Evolutionary conservation across 2,113 vertebrate genomes (phyloP).

Genomic region (Alethe castanea): DNA sequence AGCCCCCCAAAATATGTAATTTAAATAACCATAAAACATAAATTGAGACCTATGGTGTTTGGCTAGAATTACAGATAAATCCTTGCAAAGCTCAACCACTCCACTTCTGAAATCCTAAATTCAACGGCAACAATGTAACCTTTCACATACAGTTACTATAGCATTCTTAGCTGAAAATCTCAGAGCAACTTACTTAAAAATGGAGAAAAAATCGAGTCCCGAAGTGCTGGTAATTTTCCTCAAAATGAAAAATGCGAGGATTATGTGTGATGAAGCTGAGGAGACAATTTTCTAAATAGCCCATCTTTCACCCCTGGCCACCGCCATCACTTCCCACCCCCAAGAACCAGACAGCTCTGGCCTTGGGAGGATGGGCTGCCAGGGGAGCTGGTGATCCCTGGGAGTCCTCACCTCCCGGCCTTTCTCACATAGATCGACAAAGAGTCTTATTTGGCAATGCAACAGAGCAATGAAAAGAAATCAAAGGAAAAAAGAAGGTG

Average conservation of each 20-base stretch:
- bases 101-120: not conserved
- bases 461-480: not conserved
- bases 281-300: not conserved
- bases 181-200: not conserved
- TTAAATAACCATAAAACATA: not conserved
- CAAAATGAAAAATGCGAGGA: not conserved
- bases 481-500: not conserved
- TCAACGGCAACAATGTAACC: not conserved
- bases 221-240: not conserved
- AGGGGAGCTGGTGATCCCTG: not conserved
- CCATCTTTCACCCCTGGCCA: not conserved
- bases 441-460: not conserved
- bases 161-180: not conserved
- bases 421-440: not conserved
- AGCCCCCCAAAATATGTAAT: not conserved
- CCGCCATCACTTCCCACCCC: not conserved
- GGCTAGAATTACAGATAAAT: slow-evolving; percentile 1
- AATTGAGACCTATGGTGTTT: not conserved
- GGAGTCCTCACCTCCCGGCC: not conserved
- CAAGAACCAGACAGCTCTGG: not conserved
- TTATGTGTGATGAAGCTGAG: not conserved
- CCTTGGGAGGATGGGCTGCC: not conserved
- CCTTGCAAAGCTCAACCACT: not conserved
- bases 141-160: not conserved
- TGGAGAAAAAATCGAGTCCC: not conserved